These are phyloP conservation scores for Xestia xanthographa DNA, from an alignment of 2,888 invertebrate genomes.

Conservation along the genomic window DNA sequence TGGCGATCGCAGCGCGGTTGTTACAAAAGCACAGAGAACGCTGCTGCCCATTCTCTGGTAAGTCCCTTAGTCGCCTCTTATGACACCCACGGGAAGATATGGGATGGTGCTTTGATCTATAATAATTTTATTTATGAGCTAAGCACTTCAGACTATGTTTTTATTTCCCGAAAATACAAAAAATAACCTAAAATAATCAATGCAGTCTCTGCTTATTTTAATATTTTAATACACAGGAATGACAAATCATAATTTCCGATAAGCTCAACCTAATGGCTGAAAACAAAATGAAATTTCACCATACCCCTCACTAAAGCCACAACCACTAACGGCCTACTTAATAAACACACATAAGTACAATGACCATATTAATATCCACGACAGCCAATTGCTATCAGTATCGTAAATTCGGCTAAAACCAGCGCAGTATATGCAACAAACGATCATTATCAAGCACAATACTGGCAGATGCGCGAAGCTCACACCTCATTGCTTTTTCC, in stretches of 20 bases:
- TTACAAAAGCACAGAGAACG: too few relatives aligned
- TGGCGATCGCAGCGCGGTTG: too few relatives aligned
- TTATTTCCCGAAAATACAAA: too few relatives aligned
- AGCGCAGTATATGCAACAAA: slow-evolving; percentile 75
- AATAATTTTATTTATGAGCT: background rate
- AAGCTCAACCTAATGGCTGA: slow-evolving; percentile 15
- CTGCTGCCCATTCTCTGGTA: too few relatives aligned
- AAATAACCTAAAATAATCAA: too few relatives aligned
- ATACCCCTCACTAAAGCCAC: slow-evolving; percentile 20
- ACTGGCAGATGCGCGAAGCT: slow-evolving; percentile 85
- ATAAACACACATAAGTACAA: slow-evolving; percentile 55
- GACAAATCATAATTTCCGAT: slow-evolving; percentile 7
- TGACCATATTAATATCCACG: slow-evolving; percentile 56
- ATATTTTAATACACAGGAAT: background rate
- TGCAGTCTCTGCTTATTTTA: too few relatives aligned
- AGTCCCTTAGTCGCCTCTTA: too few relatives aligned
- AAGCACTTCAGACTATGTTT: too few relatives aligned
- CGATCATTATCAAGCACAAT: slow-evolving; percentile 79
- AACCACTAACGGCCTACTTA: slow-evolving; percentile 51
- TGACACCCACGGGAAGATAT: too few relatives aligned
- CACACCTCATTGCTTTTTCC: slow-evolving; percentile 89
- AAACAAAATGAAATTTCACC: slow-evolving; percentile 40
- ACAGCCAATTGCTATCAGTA: slow-evolving; percentile 61
- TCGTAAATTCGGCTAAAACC: slow-evolving; percentile 72
- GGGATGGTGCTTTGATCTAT: background rate